A percentile compares a stretch with the other conserved stretches of the same genome.
Evolutionary conservation across 2,797 vertebrate species (phyloP).

Genomic region (Gouania willdenowi): DNA sequence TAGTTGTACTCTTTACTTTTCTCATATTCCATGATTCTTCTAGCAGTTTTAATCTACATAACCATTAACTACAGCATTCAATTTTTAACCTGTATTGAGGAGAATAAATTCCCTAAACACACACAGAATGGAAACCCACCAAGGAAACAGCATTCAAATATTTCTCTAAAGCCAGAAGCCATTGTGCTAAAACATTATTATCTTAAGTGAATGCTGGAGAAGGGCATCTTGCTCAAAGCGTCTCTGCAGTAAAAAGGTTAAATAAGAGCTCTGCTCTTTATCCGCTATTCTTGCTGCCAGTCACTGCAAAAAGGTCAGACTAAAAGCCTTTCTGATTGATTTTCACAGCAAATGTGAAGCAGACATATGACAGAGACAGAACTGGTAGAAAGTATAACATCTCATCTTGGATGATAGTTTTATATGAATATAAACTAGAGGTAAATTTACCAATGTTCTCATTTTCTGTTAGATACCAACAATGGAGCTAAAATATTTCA

Average conservation of each 20-base stretch:
- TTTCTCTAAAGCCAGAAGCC: conserved; percentile 33
- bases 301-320: conserved; percentile 38
- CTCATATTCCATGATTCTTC: no score
- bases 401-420: no score
- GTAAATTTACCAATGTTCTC: no score
- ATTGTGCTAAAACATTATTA: conserved; percentile 39
- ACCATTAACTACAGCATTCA: no score
- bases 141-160: conserved; percentile 34
- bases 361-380: background rate
- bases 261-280: conserved; percentile 31
- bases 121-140: conserved; percentile 25
- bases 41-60: no score
- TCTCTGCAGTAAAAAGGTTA: conserved; percentile 33
- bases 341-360: conserved; percentile 1
- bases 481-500: no score
- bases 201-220: conserved; percentile 47
- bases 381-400: background rate
- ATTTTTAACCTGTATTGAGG: no score
- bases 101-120: no score
- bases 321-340: conserved; percentile 13
- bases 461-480: no score
- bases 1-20: no score
- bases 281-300: conserved; percentile 18
- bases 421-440: no score
- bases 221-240: conserved; percentile 43